phyloP scores from a whole-genome alignment of 2,888 invertebrate genomes.

The Seira ritae region DNA sequence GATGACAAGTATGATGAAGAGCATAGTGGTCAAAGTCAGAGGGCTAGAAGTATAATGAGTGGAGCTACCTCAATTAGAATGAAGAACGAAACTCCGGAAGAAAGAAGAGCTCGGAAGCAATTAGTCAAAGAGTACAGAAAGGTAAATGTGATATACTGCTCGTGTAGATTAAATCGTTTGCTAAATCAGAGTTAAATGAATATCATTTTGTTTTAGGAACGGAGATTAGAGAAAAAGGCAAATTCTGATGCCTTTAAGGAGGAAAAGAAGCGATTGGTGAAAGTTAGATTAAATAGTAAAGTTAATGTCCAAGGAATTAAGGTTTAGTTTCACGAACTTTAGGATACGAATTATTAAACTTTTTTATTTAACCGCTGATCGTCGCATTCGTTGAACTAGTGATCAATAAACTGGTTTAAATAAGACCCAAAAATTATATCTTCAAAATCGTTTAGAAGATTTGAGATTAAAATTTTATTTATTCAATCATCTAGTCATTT shows the following conservation, averaged over 20 bases:
- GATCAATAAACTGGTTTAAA: too few relatives aligned
- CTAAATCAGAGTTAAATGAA: background rate
- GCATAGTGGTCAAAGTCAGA: slow-evolving; percentile 36
- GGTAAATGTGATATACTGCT: slow-evolving; percentile 73
- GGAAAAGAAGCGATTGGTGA: slow-evolving; percentile 88
- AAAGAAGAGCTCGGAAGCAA: slow-evolving; percentile 87
- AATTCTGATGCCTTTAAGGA: slow-evolving; percentile 90
- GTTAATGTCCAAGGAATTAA: slow-evolving; percentile 75
- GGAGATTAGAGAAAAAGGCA: slow-evolving; percentile 88
- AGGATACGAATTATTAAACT: slow-evolving; percentile 42
- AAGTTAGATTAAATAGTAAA: slow-evolving; percentile 85
- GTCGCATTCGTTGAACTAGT: background rate
- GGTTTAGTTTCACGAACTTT: slow-evolving; percentile 56
- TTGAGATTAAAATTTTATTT: too few relatives aligned
- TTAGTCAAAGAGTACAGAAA: slow-evolving; percentile 86
- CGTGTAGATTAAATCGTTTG: background rate
- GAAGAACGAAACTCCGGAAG: slow-evolving; percentile 87
- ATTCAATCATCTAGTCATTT: too few relatives aligned
- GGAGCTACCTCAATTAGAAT: slow-evolving; percentile 77
- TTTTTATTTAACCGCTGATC: background rate
- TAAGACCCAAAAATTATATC: too few relatives aligned
- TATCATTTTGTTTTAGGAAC: slow-evolving; percentile 79
- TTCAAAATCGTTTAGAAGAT: too few relatives aligned
- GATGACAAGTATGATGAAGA: slow-evolving; percentile 66
- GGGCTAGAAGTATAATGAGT: slow-evolving; percentile 72